Evolutionary conservation across 2,797 vertebrate genomes (phyloP).

Genomic region (Molossus molossus): DNA sequence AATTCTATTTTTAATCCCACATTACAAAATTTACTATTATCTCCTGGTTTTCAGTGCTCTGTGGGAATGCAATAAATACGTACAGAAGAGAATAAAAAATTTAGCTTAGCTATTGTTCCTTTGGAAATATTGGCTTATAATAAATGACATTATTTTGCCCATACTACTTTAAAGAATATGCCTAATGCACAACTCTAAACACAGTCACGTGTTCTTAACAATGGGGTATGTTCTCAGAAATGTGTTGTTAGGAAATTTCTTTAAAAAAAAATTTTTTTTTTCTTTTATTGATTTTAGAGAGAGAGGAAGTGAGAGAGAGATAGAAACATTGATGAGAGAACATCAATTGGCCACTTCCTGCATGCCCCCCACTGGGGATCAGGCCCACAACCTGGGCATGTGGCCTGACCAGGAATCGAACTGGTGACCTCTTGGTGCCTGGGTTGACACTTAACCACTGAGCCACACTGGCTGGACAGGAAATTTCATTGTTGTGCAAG

Average conservation of each 20-base stretch:
- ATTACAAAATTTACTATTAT: constrained; percentile 49
- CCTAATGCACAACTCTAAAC: neutral
- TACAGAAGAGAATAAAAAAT: neutral
- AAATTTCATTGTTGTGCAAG: neutral
- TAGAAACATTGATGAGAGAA: too few species aligned
- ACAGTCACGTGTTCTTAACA: neutral
- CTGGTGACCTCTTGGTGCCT: too few species aligned
- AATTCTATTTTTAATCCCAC: constrained; percentile 40
- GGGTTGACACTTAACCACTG: too few species aligned
- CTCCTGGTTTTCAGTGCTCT: neutral
- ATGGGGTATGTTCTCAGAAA: neutral
- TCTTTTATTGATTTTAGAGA: too few species aligned
- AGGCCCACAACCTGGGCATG: too few species aligned
- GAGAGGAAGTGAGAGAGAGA: too few species aligned
- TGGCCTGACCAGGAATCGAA: too few species aligned
- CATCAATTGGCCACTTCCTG: too few species aligned
- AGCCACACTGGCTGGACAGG: too few species aligned
- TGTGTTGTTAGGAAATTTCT: neutral
- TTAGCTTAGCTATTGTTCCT: neutral
- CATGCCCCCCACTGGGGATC: too few species aligned
- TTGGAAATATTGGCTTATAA: constrained; percentile 1
- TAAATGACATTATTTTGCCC: neutral
- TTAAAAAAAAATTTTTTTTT: too few species aligned
- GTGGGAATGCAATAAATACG: constrained; percentile 15
- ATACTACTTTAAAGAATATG: neutral